A percentile compares a stretch with the other conserved stretches of the same genome.
phyloP scores from a whole-genome alignment of 2,113 vertebrate species.

The Chroicocephalus ridibundus region DNA sequence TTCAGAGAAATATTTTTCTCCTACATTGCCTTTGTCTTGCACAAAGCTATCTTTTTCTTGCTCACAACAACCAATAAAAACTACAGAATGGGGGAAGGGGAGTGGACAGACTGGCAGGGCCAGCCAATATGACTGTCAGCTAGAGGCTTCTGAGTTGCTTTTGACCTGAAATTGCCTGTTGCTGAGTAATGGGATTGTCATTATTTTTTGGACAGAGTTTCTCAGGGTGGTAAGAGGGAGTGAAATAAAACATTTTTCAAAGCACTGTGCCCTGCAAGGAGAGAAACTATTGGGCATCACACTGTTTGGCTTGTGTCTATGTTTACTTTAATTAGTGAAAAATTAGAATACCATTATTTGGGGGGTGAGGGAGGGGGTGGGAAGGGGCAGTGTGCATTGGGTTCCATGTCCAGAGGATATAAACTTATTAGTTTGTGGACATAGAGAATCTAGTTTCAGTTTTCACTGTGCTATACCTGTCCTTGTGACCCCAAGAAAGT shows the following conservation, averaged over 20 bases:
- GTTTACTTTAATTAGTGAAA: not conserved
- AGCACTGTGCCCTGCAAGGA: not conserved
- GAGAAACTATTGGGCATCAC: not conserved
- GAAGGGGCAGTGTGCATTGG: not conserved
- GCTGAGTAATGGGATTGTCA: not conserved
- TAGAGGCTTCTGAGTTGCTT: not conserved
- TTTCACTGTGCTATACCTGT: not conserved
- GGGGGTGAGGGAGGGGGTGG: not conserved
- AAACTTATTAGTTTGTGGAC: not conserved
- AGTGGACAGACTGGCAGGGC: not conserved
- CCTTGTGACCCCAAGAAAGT: not conserved
- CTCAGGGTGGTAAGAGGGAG: not conserved
- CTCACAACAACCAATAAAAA: not conserved
- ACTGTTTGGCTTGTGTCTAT: not conserved
- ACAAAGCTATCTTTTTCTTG: not conserved
- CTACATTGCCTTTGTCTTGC: not conserved
- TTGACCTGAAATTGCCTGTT: not conserved
- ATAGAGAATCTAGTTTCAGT: not conserved
- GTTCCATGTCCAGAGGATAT: not conserved
- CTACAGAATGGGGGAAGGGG: fast-evolving
- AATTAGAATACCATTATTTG: not conserved
- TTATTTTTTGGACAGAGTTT: not conserved
- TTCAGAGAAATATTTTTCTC: not conserved
- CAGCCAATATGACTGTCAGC: not conserved
- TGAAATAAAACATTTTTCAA: not conserved